Evolutionary conservation across 2,888 invertebrate genomes (phyloP).

Genomic region (Zonitis immaculata): DNA sequence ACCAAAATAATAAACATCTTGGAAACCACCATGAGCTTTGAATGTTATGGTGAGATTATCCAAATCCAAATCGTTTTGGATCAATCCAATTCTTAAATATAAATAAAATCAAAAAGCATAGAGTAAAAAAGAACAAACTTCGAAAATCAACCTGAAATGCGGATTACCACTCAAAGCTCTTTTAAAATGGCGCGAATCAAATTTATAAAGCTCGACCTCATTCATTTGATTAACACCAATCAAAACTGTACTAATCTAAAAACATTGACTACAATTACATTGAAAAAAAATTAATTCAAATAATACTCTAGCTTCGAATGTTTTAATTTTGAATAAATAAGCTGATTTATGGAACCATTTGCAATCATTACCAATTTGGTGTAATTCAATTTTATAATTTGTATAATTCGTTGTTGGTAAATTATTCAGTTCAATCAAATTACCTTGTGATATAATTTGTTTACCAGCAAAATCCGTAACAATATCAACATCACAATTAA

Average conservation of each 20-base stretch:
- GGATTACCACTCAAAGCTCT: conserved; percentile 61
- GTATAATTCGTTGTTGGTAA: conserved; percentile 33
- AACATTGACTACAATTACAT: not conserved
- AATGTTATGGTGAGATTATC: conserved; percentile 44
- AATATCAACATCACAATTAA: conserved; percentile 55
- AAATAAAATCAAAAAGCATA: too few species aligned
- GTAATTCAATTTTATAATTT: conserved; percentile 2
- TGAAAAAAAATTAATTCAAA: not conserved
- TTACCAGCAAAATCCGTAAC: conserved; percentile 36
- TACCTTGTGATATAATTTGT: conserved; percentile 36
- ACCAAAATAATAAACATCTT: conserved; percentile 55
- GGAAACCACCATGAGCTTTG: conserved; percentile 40
- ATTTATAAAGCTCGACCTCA: conserved; percentile 51
- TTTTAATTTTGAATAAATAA: conserved; percentile 30
- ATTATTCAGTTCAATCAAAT: conserved; percentile 40
- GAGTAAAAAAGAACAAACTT: too few species aligned
- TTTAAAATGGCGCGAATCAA: conserved; percentile 55
- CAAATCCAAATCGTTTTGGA: conserved; percentile 35
- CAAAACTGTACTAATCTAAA: conserved; percentile 45
- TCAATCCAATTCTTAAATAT: conserved; percentile 44
- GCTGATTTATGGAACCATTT: too few species aligned
- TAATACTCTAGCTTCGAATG: conserved; percentile 39
- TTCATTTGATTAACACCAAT: conserved; percentile 45
- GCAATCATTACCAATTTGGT: conserved; percentile 24
- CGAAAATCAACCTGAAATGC: conserved; percentile 54